These are phyloP conservation scores for Phalloptychus januarius DNA, from an alignment of 2,797 vertebrate genomes.

Conservation along the genomic window DNA sequence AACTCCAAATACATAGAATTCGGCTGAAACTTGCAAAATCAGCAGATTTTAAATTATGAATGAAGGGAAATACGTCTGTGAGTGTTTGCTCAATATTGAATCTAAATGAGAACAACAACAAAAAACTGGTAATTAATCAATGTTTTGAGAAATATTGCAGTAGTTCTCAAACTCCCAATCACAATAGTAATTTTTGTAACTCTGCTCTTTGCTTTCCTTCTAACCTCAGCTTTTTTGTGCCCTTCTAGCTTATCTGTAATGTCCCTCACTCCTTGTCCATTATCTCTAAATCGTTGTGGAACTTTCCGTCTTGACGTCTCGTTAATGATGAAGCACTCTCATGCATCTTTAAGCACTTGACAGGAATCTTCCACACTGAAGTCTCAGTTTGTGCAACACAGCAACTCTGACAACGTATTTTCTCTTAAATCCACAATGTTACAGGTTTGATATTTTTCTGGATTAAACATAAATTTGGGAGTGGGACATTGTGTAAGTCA, in stretches of 20 bases:
- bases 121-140: neutral
- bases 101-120: neutral
- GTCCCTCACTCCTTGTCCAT: conserved; percentile 13
- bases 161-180: neutral
- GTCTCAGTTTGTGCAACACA: conserved; percentile 29
- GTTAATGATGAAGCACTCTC: conserved; percentile 74
- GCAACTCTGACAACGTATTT: conserved; percentile 18
- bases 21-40: neutral
- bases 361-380: conserved; percentile 59
- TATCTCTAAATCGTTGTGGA: conserved; percentile 55
- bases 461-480: neutral
- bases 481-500: neutral
- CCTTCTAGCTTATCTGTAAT: conserved; percentile 19
- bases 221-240: neutral
- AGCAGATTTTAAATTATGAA: neutral
- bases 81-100: neutral
- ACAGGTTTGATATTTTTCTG: neutral
- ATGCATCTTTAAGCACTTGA: conserved; percentile 76
- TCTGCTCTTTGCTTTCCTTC: conserved; percentile 4
- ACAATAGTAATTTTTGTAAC: conserved; percentile 13
- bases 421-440: neutral
- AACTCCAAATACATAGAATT: neutral
- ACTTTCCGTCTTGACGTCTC: conserved; percentile 77
- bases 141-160: neutral
- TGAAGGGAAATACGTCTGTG: neutral